Evolutionary conservation across 2,797 vertebrate species (phyloP).

Genomic region (Sebastes oblongus): DNA sequence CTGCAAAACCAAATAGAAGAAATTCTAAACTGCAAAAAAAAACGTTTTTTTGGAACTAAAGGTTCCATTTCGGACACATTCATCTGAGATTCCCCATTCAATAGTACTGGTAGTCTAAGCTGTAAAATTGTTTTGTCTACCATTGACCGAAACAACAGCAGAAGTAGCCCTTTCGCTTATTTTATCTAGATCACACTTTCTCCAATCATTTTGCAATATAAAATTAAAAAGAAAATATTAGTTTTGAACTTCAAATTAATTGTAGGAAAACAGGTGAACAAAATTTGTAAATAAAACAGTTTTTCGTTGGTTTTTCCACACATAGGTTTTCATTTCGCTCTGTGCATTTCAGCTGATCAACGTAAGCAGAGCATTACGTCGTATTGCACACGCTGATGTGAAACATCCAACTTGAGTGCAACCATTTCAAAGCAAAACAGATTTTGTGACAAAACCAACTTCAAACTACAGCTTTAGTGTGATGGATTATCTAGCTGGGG

Average conservation of each 20-base stretch:
- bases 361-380: background rate
- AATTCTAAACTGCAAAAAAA: background rate
- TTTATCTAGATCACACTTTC: background rate
- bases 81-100: background rate
- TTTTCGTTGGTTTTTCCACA: background rate
- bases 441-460: conserved; percentile 31
- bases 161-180: background rate
- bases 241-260: background rate
- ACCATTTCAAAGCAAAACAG: conserved; percentile 40
- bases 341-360: conserved; percentile 10
- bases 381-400: background rate
- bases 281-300: background rate
- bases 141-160: background rate
- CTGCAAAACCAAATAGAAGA: background rate
- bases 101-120: background rate
- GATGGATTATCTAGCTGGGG: conserved; percentile 31
- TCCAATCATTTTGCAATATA: background rate
- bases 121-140: conserved; percentile 12
- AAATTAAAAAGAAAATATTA: background rate
- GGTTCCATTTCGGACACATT: conserved; percentile 6
- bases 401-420: conserved; percentile 15
- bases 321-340: background rate
- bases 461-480: conserved; percentile 20
- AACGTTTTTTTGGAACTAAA: background rate
- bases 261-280: background rate